Evolutionary conservation across 2,888 invertebrate species (phyloP).

Genomic region (Drosophila mulleri): DNA sequence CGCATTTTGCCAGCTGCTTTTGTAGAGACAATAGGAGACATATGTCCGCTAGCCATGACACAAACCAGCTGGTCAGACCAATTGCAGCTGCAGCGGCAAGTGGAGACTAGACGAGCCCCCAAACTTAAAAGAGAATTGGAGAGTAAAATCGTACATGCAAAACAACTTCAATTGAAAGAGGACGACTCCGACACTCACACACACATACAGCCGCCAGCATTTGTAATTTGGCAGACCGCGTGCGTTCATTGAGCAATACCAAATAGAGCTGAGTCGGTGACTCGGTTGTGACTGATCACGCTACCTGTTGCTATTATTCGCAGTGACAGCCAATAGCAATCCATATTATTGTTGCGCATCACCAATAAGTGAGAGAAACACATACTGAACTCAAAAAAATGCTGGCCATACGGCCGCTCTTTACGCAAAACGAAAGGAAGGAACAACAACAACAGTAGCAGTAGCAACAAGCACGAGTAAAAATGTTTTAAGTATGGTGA

Average conservation of each 20-base stretch:
- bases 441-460: slow-evolving; percentile 20
- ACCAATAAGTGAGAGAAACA: slow-evolving; percentile 14
- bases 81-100: slow-evolving; percentile 50
- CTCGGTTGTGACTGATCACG: slow-evolving; percentile 28
- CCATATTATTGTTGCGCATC: slow-evolving; percentile 8
- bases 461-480: not conserved
- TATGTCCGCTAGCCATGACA: slow-evolving; percentile 37
- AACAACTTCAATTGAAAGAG: slow-evolving; percentile 44
- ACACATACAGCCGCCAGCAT: slow-evolving; percentile 3
- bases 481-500: slow-evolving; percentile 51
- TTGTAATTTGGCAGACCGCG: slow-evolving; percentile 36
- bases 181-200: slow-evolving; percentile 17
- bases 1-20: slow-evolving; percentile 33
- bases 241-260: slow-evolving; percentile 56
- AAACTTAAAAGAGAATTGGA: slow-evolving; percentile 30
- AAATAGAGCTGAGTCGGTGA: slow-evolving; percentile 34
- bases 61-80: slow-evolving; percentile 38
- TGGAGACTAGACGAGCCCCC: slow-evolving; percentile 71
- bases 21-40: slow-evolving; percentile 17
- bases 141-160: slow-evolving; percentile 46
- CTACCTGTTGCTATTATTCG: slow-evolving; percentile 42
- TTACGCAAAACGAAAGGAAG: slow-evolving; percentile 21
- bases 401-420: slow-evolving; percentile 37
- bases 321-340: slow-evolving; percentile 8
- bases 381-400: slow-evolving; percentile 13